These are phyloP conservation scores for Beaufortia kweichowensis DNA, from an alignment of 2,113 vertebrate genomes.

Conservation along the genomic window DNA sequence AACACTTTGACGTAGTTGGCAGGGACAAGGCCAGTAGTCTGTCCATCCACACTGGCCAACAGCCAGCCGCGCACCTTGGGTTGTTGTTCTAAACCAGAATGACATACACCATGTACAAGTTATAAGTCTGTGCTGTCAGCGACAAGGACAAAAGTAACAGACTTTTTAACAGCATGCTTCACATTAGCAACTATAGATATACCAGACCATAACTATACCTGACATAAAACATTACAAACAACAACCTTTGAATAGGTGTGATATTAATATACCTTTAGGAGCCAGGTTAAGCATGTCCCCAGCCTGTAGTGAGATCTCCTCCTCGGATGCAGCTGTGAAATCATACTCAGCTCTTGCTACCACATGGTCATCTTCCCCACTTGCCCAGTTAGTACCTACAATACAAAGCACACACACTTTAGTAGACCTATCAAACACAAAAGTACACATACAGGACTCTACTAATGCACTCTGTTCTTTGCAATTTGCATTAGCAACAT, in stretches of 20 bases:
- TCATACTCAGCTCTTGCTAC: constrained; percentile 94
- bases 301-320: constrained; percentile 89
- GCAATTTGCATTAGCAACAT: too few relatives aligned
- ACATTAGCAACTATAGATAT: too few relatives aligned
- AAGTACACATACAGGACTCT: neutral
- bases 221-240: neutral
- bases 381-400: constrained; percentile 83
- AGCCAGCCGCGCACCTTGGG: constrained; percentile 94
- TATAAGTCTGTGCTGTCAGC: neutral
- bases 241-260: neutral
- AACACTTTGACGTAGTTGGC: constrained; percentile 95
- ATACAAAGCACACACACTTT: constrained; percentile 47
- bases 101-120: neutral
- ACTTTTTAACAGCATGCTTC: neutral
- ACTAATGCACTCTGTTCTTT: neutral
- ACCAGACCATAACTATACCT: neutral
- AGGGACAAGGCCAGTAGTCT: constrained; percentile 88
- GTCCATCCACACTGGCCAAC: constrained; percentile 87
- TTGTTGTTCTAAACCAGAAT: constrained; percentile 82
- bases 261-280: constrained; percentile 82
- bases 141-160: neutral
- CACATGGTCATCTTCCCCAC: constrained; percentile 91
- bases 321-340: constrained; percentile 87
- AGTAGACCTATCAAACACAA: constrained; percentile 1
- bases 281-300: constrained; percentile 94